Evolutionary conservation across 2,888 invertebrate species (phyloP), one percentile per base, ranked within the genome.

Genomic region (Nasonia oneida): DNA sequence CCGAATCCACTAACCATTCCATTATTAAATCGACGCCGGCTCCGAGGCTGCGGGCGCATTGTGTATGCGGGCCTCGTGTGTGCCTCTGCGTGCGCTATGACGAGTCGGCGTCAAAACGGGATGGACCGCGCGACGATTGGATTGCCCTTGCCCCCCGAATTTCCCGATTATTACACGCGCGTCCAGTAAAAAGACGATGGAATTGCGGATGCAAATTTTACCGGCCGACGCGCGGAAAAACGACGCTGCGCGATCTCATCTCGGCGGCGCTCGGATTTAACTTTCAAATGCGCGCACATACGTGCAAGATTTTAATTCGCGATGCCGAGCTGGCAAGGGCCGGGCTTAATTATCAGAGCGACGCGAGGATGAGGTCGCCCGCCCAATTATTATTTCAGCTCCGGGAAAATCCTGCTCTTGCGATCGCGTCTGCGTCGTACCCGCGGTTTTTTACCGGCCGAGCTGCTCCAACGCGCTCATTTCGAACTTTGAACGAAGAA

Each of bases 1-100:
- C 89, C 88, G 90, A 92, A 92, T 92, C 91, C 91, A 91, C 90
- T 91, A 93, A 92, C 92, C 93, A 91, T 92, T 91, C 91, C 91
- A 92, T 93, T 93, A 93, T 93, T 93, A 93, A 93, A 93, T 93
- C 92, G 93, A 90, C 91, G 77, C 82, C 37, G 67, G 81, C 73
- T 57, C 71, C n/a, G 47, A 2, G 6, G 42, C 81, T 84, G 82
- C 86, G 86, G 86, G 86, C 70, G 33, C 79, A 87, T 87, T 86
- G 84, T 78, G 83, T 86, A 87, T 87, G 87, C 87, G 84, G 81
- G 70, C 33, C 87, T 71, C 87, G 87, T 84, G 73, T 47, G 42
- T 50, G 39, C 5, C n/a, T 8, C 3, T 33, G 39, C 15, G 64
- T n/a, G 42, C 4, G 4, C 5, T 67, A 81, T 86, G 85, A 87